Percentiles rank a stretch among this genome's conserved stretches.
Evolutionary conservation across 2,113 vertebrate genomes (phyloP).

Genomic region (Sturnus vulgaris): DNA sequence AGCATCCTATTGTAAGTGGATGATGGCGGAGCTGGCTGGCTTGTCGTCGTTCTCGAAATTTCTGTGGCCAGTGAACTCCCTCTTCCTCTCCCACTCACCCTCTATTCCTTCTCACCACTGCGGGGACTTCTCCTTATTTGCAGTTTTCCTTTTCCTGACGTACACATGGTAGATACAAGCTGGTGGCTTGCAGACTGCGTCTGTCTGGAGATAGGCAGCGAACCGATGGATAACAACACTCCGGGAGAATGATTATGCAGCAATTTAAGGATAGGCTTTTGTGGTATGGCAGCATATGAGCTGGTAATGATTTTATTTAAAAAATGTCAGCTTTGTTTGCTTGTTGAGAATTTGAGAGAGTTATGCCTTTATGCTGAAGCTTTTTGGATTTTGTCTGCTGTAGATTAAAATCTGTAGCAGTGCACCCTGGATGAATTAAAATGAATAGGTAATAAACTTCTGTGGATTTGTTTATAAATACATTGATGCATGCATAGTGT

Average conservation of each 20-base stretch:
- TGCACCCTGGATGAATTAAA: neutral
- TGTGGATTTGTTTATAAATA: neutral
- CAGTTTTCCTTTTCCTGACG: conserved; percentile 67
- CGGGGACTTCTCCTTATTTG: conserved; percentile 75
- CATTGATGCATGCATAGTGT: neutral
- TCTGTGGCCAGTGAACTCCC: conserved; percentile 73
- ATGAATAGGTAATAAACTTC: conserved; percentile 12
- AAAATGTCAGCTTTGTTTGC: conserved; percentile 49
- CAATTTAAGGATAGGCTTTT: conserved; percentile 64
- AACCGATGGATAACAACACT: conserved; percentile 49
- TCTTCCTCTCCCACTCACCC: conserved; percentile 73
- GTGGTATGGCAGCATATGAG: conserved; percentile 42
- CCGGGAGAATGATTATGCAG: conserved; percentile 63
- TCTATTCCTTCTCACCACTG: conserved; percentile 78
- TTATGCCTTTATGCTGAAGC: conserved; percentile 1
- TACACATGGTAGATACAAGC: conserved; percentile 67
- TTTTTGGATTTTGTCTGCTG: conserved; percentile 10
- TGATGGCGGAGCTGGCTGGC: conserved; percentile 75
- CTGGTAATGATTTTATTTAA: conserved; percentile 68
- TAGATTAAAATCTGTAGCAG: conserved; percentile 18
- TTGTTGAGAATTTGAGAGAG: neutral
- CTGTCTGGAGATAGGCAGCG: conserved; percentile 65
- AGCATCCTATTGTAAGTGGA: conserved; percentile 73
- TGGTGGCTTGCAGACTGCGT: conserved; percentile 74
- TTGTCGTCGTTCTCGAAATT: conserved; percentile 81